Evolutionary conservation across 2,888 invertebrate genomes (phyloP), one percentile per base, ranked within the genome.

Genomic region (Lasioglossum zephyrum): DNA sequence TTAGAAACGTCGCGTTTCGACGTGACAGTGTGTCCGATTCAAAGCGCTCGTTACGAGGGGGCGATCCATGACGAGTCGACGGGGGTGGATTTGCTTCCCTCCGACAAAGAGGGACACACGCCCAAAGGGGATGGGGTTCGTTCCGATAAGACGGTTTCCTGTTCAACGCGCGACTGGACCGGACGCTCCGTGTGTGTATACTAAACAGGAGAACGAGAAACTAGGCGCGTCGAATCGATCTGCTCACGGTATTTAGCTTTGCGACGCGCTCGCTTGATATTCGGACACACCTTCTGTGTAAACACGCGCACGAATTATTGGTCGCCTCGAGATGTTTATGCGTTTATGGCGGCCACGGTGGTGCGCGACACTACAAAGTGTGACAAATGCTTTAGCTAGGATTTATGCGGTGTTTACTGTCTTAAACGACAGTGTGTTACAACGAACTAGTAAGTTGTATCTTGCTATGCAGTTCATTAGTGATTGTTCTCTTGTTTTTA

Each of bases 11-110:
- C 85, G 89, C 82, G 85, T 87, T 82, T 81, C 87, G 79, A 79
- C 84, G 84, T 63, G 89, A 89, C 89, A 87, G 84, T 83, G 86
- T 84, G 88, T 88, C 87, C 88, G 88, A 89, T 88, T 88, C 79
- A 85, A 89, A 88, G 87, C 85, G 80, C 80, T 89, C 89, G 89
- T 89, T 89, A 89, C 76, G 75, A 70, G 81, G 77, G 72, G 74
- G 79, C 81, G 77, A 88, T 82, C 80, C 77, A 80, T 82, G 82
- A 89, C 87, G 81, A 80, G 78, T 75, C 73, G 39, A 26, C 60
- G 72, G 83, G 80, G 81, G 69, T 69, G 69, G 73, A 31, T 36
- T 63, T 73, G 39, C 79, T 70, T 82, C 76, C 79, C 82, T 60
- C 31, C 78, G 72, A 81, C 82, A 75, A 79, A 77, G 79, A 79